Base-by-base conservation (phyloP, 2,888 invertebrate genomes). In the Noctua fimbriata region DNA sequence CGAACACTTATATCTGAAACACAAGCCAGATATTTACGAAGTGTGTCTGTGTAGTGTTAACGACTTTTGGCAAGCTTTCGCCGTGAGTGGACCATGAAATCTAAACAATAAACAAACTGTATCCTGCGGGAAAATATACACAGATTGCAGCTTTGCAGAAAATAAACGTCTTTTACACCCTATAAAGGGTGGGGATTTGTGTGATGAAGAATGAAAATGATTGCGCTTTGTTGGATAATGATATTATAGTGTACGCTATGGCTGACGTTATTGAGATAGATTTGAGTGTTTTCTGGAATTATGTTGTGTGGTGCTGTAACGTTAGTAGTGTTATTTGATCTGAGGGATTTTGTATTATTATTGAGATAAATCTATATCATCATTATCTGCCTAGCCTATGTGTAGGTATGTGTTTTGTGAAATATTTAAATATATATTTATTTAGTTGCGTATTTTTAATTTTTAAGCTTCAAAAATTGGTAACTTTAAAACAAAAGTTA, bases 21-120 rank as follows among this genome's bases (percentile, higher is more conserved):
- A 82, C 82, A 86, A 76, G 69, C 87, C 88, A 89, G 89, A 91
- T 94, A 94, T 95, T 95, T 94, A 94, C 93, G 90, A 92, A 94
- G 94, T 94, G 93, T 88, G 93, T 87, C 93, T 95, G 94, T 92
- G 87, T 89, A 94, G 93, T 94, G 95, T 95, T 95, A 95, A 95
- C 93, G 94, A 92, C 94, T 94, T 94, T 95, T 95, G 95, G 95
- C 95, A 95, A 93, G 91, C 88, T 90, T 92, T 90, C 87, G 82
- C 89, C 81, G 84, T 79, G 88, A 88, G 88, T 90, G 90, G 88
- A 90, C 91, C 90, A 90, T 91, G 91, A 93, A 93, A 94, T 92
- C 92, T 92, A 93, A 94, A 94, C 92, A 94, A 94, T 94, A 95
- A 95, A 95, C 94, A 95, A 93, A 93, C 94, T 87, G 94, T 92